Evolutionary conservation across 2,797 vertebrate genomes (phyloP).

Genomic region (Enteromius argenteus): DNA sequence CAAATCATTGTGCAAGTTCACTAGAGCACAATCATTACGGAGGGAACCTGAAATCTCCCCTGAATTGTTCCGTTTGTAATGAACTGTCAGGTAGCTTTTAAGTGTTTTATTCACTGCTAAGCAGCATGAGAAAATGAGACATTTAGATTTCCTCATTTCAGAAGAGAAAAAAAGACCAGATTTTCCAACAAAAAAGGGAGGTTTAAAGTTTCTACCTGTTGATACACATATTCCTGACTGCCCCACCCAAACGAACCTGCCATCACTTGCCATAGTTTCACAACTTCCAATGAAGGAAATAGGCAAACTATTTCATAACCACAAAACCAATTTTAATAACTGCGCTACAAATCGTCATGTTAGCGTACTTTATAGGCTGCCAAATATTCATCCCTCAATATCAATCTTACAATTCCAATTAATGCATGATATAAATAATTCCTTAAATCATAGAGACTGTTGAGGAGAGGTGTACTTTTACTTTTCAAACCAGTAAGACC

Average conservation of each 20-base stretch:
- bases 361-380: neutral
- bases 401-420: neutral
- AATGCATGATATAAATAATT: neutral
- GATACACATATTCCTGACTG: neutral
- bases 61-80: slow-evolving; percentile 60
- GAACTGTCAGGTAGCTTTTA: slow-evolving; percentile 47
- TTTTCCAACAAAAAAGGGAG: neutral
- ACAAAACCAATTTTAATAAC: neutral
- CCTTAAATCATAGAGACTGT: neutral
- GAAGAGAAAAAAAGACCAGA: neutral
- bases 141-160: neutral
- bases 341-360: neutral
- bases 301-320: neutral
- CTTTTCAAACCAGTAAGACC: neutral
- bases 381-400: neutral
- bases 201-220: slow-evolving; percentile 19
- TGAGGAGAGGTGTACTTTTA: neutral
- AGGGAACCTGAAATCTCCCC: slow-evolving; percentile 55
- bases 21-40: slow-evolving; percentile 66
- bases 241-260: neutral
- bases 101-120: neutral
- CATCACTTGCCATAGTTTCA: slow-evolving; percentile 1
- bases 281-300: neutral
- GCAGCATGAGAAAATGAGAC: slow-evolving; percentile 1
- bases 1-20: slow-evolving; percentile 63